Percentiles rank a stretch among this genome's conserved stretches.
phyloP scores from a whole-genome alignment of 2,113 vertebrate species.

The Tachycineta bicolor region DNA sequence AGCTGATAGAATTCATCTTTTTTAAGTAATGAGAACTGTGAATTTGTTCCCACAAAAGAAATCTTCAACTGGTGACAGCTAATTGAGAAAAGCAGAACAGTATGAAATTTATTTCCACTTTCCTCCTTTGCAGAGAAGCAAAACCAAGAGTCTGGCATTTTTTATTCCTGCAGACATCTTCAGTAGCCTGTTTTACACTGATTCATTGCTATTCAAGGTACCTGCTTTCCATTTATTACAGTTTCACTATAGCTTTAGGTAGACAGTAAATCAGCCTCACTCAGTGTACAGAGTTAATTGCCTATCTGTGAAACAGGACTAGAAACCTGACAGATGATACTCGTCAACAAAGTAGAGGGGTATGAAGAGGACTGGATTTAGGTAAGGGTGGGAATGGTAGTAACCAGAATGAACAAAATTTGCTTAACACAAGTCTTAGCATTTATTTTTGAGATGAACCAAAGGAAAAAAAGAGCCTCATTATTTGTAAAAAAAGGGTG shows the following conservation, averaged over 20 bases:
- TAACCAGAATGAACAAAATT: neutral
- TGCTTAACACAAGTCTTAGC: neutral
- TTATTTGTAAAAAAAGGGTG: neutral
- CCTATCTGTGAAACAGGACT: neutral
- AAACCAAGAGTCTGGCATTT: slow-evolving; percentile 11
- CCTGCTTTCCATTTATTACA: slow-evolving; percentile 14
- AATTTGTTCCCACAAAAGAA: slow-evolving; percentile 38
- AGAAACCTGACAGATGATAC: slow-evolving; percentile 1
- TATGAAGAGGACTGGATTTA: neutral
- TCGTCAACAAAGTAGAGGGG: neutral
- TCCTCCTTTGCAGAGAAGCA: neutral
- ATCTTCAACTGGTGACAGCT: slow-evolving; percentile 47
- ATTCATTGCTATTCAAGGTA: slow-evolving; percentile 49
- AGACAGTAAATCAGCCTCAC: slow-evolving; percentile 38
- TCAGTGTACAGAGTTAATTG: slow-evolving; percentile 13
- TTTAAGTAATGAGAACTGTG: slow-evolving; percentile 14
- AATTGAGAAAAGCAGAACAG: slow-evolving; percentile 32
- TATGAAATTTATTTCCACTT: slow-evolving; percentile 34
- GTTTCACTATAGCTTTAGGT: slow-evolving; percentile 23
- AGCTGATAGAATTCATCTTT: slow-evolving; percentile 29
- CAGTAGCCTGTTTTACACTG: slow-evolving; percentile 28
- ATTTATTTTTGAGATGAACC: neutral
- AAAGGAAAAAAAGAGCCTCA: neutral
- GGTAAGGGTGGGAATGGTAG: neutral
- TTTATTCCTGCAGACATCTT: slow-evolving; percentile 31